These are phyloP conservation scores for Rostratula benghalensis DNA, from an alignment of 2,113 vertebrate genomes.

Conservation along the genomic window DNA sequence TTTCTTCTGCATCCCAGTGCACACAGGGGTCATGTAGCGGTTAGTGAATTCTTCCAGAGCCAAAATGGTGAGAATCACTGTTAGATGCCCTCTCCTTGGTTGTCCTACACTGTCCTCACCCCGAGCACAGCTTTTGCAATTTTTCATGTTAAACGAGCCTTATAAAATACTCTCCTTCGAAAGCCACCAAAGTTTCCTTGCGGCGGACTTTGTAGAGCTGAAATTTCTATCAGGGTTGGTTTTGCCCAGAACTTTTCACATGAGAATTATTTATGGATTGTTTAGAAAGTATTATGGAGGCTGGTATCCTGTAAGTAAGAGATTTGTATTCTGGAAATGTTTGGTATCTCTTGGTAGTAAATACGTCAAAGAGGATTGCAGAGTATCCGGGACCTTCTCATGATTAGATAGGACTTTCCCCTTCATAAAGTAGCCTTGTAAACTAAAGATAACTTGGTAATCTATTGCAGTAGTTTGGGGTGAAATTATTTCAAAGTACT, in stretches of 20 bases:
- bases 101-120: neutral
- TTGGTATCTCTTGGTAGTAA: neutral
- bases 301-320: neutral
- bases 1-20: neutral
- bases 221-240: neutral
- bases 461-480: neutral
- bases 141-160: neutral
- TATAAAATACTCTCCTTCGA: neutral
- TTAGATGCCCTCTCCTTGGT: neutral
- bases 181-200: neutral
- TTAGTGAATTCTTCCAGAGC: neutral
- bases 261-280: neutral
- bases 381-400: accelerated
- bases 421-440: neutral
- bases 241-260: neutral
- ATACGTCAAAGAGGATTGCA: neutral
- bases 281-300: neutral
- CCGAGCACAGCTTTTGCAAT: neutral
- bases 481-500: neutral
- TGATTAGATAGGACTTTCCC: neutral
- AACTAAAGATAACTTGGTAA: neutral
- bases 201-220: neutral
- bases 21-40: neutral
- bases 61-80: neutral
- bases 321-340: neutral